Evolutionary conservation across 1,140 invertebrate genomes (phyloP).

Genomic region (Drosophila kanapiae): DNA sequence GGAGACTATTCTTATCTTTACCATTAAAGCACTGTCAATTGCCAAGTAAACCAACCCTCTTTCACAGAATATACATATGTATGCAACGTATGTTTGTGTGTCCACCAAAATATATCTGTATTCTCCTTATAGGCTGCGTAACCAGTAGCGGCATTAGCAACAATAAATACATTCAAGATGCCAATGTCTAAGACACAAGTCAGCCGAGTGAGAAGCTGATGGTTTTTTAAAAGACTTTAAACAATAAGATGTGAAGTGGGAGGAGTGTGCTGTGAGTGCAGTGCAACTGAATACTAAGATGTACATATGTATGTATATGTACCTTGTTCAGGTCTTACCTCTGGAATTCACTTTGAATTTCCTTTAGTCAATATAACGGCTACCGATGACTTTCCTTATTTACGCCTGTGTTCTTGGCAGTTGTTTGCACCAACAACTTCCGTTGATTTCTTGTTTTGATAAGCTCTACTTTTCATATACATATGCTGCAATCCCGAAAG

Average conservation of each 20-base stretch:
- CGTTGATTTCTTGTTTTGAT: slow-evolving; percentile 60
- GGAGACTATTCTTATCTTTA: background rate
- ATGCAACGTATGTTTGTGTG: background rate
- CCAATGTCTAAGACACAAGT: slow-evolving; percentile 56
- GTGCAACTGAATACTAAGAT: slow-evolving; percentile 8
- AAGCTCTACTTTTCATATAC: slow-evolving; percentile 31
- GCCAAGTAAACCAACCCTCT: background rate
- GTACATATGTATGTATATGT: too few species aligned
- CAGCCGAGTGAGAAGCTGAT: slow-evolving; percentile 39
- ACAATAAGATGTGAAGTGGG: slow-evolving; percentile 71
- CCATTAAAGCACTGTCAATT: background rate
- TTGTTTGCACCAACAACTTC: slow-evolving; percentile 61
- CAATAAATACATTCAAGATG: slow-evolving; percentile 55
- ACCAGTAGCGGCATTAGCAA: slow-evolving; percentile 1
- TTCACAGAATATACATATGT: background rate
- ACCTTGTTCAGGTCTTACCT: slow-evolving; percentile 22
- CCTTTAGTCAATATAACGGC: slow-evolving; percentile 17
- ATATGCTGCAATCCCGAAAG: slow-evolving; percentile 54
- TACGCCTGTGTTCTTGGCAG: slow-evolving; percentile 40
- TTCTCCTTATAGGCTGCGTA: background rate
- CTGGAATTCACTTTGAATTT: background rate
- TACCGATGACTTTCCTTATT: slow-evolving; percentile 47
- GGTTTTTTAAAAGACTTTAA: slow-evolving; percentile 58
- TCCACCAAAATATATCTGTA: background rate
- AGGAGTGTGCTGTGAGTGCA: slow-evolving; percentile 35